A percentile compares a stretch with the other conserved stretches of the same genome.
Conservation (phyloP, 2,113 vertebrate species). For the Phalacrocorax carbo region DNA sequence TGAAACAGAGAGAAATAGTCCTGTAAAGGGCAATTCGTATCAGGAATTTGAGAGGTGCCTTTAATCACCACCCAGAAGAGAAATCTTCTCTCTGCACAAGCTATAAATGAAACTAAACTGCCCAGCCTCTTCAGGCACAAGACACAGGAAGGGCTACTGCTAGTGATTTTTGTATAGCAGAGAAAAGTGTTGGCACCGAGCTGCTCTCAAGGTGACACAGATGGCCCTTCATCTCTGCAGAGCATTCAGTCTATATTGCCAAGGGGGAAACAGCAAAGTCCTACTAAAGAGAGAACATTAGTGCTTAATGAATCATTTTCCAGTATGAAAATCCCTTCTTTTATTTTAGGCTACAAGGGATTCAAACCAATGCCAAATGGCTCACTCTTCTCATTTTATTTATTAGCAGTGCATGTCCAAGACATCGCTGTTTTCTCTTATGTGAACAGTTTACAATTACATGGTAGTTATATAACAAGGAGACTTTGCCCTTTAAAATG, state of each 20-base stretch:
- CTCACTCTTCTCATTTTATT: conserved; percentile 46
- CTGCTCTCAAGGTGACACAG: conserved; percentile 61
- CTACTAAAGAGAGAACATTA: conserved; percentile 53
- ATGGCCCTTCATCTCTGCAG: conserved; percentile 43
- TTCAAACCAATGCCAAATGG: conserved; percentile 58
- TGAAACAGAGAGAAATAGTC: background rate
- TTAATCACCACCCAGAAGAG: conserved; percentile 22
- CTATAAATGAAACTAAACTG: background rate
- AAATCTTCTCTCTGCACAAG: background rate
- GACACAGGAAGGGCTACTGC: background rate
- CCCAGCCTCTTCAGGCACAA: background rate
- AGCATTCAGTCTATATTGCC: conserved; percentile 26
- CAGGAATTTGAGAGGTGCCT: background rate
- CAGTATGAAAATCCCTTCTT: conserved; percentile 55
- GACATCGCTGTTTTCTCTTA: conserved; percentile 43
- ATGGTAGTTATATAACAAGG: conserved; percentile 57
- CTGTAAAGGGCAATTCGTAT: background rate
- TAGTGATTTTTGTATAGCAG: background rate
- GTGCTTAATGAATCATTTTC: conserved; percentile 66
- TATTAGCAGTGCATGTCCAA: conserved; percentile 40
- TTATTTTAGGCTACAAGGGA: conserved; percentile 63
- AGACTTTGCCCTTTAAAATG: conserved; percentile 44
- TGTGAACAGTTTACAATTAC: conserved; percentile 49
- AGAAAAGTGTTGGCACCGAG: conserved; percentile 3
- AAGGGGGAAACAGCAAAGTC: conserved; percentile 53